A percentile compares a stretch with the other conserved stretches of the same genome.
Evolutionary conservation across 2,113 vertebrate species (phyloP).

Genomic region (Rhegmatorhina hoffmannsi): DNA sequence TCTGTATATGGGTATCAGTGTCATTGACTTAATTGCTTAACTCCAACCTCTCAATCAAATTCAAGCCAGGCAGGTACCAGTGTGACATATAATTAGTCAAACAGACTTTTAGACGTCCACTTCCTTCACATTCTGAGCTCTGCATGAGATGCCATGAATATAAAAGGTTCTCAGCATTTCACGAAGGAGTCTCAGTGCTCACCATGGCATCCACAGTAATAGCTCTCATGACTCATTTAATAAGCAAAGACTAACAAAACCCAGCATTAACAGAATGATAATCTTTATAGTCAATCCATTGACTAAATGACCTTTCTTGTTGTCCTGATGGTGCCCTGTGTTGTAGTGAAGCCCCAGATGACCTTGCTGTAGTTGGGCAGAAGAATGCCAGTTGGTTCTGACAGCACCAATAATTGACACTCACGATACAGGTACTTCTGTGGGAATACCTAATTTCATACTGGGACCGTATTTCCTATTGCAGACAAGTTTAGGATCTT

Average conservation of each 20-base stretch:
- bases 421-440: background rate
- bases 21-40: background rate
- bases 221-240: background rate
- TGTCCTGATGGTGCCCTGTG: background rate
- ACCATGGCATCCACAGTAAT: background rate
- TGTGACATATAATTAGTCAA: background rate
- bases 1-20: background rate
- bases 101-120: background rate
- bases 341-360: background rate
- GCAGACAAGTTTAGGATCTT: background rate
- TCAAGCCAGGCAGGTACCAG: background rate
- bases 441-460: rapidly evolving
- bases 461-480: background rate
- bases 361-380: background rate
- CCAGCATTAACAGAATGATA: background rate
- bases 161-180: background rate
- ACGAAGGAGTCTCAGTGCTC: background rate
- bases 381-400: background rate
- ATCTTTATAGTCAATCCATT: background rate
- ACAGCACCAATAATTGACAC: background rate
- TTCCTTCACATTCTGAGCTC: background rate
- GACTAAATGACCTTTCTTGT: background rate
- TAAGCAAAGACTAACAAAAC: background rate
- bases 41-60: background rate
- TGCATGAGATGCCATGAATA: background rate